Conservation (phyloP, 1,140 invertebrate genomes). For the Pogonomyrmex californicus region DNA sequence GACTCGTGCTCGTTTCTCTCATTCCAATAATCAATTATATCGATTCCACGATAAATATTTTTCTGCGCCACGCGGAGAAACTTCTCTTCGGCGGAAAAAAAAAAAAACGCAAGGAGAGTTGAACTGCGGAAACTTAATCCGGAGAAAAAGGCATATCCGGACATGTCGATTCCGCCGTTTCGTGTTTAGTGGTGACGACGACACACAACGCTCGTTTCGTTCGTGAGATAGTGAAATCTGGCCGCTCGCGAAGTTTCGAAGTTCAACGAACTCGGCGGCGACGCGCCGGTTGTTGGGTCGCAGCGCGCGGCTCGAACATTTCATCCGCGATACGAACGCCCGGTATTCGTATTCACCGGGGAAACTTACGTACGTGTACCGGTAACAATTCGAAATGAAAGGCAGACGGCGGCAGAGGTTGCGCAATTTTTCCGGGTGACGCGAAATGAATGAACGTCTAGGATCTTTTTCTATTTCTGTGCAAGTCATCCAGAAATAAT, state of each 20-base stretch:
- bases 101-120: not conserved
- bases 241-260: slow-evolving; percentile 63
- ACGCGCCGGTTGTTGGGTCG: slow-evolving; percentile 18
- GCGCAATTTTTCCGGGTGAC: slow-evolving; percentile 66
- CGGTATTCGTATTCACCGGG: slow-evolving; percentile 53
- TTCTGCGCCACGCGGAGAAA: not conserved
- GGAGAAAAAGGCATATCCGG: slow-evolving; percentile 17
- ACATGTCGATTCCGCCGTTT: slow-evolving; percentile 44
- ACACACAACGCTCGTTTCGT: slow-evolving; percentile 29
- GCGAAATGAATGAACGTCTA: slow-evolving; percentile 49
- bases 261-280: slow-evolving; percentile 63
- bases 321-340: slow-evolving; percentile 27
- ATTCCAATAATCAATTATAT: not conserved
- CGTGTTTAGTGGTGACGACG: slow-evolving; percentile 11
- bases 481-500: slow-evolving; percentile 22
- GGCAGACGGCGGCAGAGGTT: slow-evolving; percentile 51
- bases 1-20: not conserved
- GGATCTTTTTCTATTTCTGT: not conserved
- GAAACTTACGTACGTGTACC: slow-evolving; percentile 54
- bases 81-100: not conserved
- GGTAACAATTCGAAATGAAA: slow-evolving; percentile 71
- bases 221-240: slow-evolving; percentile 61
- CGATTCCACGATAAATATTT: not conserved
- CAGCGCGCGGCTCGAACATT: slow-evolving; percentile 29
- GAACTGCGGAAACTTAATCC: not conserved